Percentiles rank a stretch among this genome's conserved stretches.
phyloP scores from a whole-genome alignment of 2,113 vertebrate genomes.

The Periophthalmodon schlosseri region DNA sequence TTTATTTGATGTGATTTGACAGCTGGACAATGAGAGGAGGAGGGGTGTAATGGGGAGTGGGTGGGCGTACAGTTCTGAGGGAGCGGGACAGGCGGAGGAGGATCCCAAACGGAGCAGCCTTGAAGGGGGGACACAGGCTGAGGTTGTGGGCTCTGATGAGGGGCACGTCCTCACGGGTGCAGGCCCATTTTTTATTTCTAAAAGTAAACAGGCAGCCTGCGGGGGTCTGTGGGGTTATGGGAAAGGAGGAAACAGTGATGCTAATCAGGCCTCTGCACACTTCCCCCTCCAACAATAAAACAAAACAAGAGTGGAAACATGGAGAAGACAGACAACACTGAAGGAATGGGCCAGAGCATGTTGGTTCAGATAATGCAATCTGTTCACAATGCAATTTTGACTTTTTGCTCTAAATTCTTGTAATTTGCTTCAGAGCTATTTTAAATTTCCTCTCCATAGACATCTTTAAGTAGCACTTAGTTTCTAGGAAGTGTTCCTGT shows the following conservation, averaged over 20 bases:
- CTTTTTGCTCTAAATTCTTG: background rate
- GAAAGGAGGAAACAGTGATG: constrained; percentile 99
- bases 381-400: background rate
- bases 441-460: constrained; percentile 15
- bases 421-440: background rate
- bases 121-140: constrained; percentile 12
- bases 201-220: constrained; percentile 98
- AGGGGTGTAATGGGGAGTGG: constrained; percentile 48
- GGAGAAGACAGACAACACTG: constrained; percentile 66
- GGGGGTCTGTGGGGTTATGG: constrained; percentile 99
- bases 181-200: constrained; percentile 96
- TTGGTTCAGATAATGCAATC: constrained; percentile 10
- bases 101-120: constrained; percentile 44
- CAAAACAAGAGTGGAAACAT: constrained; percentile 73
- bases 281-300: constrained; percentile 87
- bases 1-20: constrained; percentile 80
- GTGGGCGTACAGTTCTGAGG: constrained; percentile 57
- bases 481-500: constrained; percentile 50
- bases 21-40: constrained; percentile 60
- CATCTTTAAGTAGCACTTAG: constrained; percentile 16
- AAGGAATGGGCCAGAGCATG: constrained; percentile 44
- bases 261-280: constrained; percentile 97
- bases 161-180: constrained; percentile 83
- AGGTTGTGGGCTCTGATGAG: constrained; percentile 61
- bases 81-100: constrained; percentile 50